Base-by-base conservation (phyloP, 2,113 vertebrate species). In the Seriola dumerili region DNA sequence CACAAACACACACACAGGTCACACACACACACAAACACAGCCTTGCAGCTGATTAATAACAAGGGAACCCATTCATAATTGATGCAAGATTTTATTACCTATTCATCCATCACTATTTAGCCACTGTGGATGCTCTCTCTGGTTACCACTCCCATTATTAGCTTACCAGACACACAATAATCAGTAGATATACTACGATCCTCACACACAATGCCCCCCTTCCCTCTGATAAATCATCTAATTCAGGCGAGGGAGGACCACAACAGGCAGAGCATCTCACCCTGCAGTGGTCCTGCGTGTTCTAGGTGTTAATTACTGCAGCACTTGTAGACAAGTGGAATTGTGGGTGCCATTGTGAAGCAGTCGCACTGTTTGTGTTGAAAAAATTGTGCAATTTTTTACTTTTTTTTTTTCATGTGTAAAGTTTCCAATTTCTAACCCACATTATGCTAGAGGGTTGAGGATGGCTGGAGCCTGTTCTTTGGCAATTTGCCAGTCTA, bases 91-190 rank as follows among this genome's bases (percentile, higher is more conserved):
- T 89, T 81, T 89, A 86, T 87, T 79, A 74, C 76, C 81, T 59
- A 63, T 84, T 90, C 86, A 91, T 81, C 73, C 78, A 76, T 92
- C 90, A 93, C 32, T 63, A 42, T 80, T 68, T 52, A 69, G 55
- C 71, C 23, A 36, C 48, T 10, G 62, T 76, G 57, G 55, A 70
- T 29, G 14, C 73, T 72, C 61, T 19, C 67, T 48, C 16, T 67
- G 76, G 61, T 57, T 76, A 57, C 63, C 34, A 54, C 81, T 76
- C 74, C 54, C 50, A 36, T 21, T 57, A 76, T 87, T 65, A 77
- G 66, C 61, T 40, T 3, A 72, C n/a, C 16, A 65, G 66, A 72
- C 55, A 38, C 34, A 36, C 61, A 58, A 50, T 64, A 72, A 68
- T 68, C 48, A 75, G 64, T 3, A 57, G 55, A 67, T 72, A 50